These are phyloP conservation scores for Chironomus tepperi DNA, from an alignment of 1,140 invertebrate genomes.

Conservation along the genomic window DNA sequence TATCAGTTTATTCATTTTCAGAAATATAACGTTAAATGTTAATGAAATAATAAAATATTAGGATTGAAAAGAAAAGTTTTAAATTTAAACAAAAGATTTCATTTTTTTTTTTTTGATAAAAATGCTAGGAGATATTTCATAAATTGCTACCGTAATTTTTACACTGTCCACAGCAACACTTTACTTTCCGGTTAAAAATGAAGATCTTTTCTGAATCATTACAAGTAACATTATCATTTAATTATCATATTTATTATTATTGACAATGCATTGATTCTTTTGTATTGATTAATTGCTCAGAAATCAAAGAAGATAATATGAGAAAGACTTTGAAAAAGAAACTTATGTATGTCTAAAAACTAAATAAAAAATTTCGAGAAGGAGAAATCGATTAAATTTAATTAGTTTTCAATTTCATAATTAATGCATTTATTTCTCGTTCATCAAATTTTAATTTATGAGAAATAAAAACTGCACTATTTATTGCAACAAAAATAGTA, in stretches of 20 bases:
- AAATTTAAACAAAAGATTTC: not conserved
- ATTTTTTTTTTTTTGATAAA: not conserved
- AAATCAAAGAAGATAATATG: slow-evolving; percentile 1
- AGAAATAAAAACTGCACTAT: no score
- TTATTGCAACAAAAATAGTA: no score
- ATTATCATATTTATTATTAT: not conserved
- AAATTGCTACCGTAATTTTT: slow-evolving; percentile 22
- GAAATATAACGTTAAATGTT: not conserved
- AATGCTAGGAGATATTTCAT: not conserved
- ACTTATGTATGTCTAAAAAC: not conserved
- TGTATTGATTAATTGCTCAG: not conserved
- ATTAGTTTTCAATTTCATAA: no score
- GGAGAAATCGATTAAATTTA: no score
- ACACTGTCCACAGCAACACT: slow-evolving; percentile 26
- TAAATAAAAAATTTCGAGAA: no score
- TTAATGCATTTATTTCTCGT: no score
- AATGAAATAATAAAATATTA: not conserved
- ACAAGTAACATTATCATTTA: not conserved
- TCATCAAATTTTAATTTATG: no score
- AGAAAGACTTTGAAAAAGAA: not conserved
- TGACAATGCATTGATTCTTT: not conserved
- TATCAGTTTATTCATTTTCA: not conserved
- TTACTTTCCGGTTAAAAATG: not conserved
- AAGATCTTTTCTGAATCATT: not conserved
- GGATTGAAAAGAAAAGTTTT: not conserved